Evolutionary conservation across 2,797 vertebrate species (phyloP), one percentile per base, ranked within the genome.

Genomic region (Syngnathus acus): DNA sequence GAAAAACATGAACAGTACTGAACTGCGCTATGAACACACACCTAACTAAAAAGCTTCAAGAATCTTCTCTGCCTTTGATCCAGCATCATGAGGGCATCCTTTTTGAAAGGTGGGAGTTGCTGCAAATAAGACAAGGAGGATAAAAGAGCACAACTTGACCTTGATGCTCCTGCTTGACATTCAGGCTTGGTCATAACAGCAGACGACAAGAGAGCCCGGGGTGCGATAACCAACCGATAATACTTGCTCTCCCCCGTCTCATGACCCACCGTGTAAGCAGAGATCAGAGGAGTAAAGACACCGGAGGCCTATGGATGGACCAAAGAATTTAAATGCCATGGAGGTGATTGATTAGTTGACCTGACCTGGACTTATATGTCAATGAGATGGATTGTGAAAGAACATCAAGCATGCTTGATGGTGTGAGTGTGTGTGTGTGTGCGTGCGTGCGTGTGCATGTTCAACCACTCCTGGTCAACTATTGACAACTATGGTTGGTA

Each of bases 271-370:
- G 62, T 55, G 69, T 72, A 71, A 68, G 64, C 72, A 42, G 74
- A 77, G 81, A 84, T 84, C 83, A 86, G 78, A 86, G 64, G 62
- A 72, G 62, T 55, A 23, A 72, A 69, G 17, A 63, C 60, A 70
- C 69, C 76, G 76, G 77, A 74, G 74, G 66, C 78, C 74, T 70
- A 76, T 77, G 68, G 82, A 75, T 73, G 60, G 54, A 80, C 71
- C 77, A 81, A 72, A 71, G 77, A 76, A 82, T 84, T 80, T 79
- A 88, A 87, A 88, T 86, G 85, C 77, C 87, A 86, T 50, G 0
- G 70, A 53, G 73, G 74, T 78, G 79, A 88, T 89, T 87, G 86
- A 89, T 88, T 85, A 82, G 76, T 64, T 80, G 81, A 80, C 82
- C 80, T 79, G 83, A 83, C 77, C 78, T 19, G 62, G 70, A 73